phyloP scores from a whole-genome alignment of 2,797 vertebrate species.

The Sebastes hopkinsi region DNA sequence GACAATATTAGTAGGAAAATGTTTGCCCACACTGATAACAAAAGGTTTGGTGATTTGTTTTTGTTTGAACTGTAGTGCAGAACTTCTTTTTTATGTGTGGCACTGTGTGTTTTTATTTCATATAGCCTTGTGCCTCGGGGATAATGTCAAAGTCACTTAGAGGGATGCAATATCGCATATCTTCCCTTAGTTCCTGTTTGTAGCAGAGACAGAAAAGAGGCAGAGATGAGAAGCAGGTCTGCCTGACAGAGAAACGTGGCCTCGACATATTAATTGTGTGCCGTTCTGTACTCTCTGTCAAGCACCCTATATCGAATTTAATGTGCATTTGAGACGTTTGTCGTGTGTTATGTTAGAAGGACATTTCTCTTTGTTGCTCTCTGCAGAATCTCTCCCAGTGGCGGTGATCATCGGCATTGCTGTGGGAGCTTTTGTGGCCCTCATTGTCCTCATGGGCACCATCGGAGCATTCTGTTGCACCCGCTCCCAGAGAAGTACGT shows the following conservation, averaged over 20 bases:
- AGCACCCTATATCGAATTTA: background rate
- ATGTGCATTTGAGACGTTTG: slow-evolving; percentile 10
- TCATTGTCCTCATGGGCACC: slow-evolving; percentile 97
- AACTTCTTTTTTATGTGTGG: background rate
- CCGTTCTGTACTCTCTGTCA: background rate
- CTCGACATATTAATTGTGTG: background rate
- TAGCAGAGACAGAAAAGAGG: slow-evolving; percentile 6
- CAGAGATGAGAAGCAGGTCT: background rate
- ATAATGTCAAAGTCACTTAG: slow-evolving; percentile 19
- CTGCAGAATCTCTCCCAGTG: slow-evolving; percentile 94
- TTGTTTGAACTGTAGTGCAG: background rate
- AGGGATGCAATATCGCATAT: background rate
- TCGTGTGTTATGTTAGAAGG: slow-evolving; percentile 45
- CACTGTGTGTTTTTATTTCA: slow-evolving; percentile 16
- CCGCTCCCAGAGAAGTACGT: slow-evolving; percentile 97
- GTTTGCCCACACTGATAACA: slow-evolving; percentile 29
- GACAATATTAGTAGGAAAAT: slow-evolving; percentile 26
- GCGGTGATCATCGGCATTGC: slow-evolving; percentile 98
- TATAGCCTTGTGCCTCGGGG: slow-evolving; percentile 2
- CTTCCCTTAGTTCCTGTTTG: background rate
- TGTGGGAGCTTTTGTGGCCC: slow-evolving; percentile 95
- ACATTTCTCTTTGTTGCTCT: slow-evolving; percentile 59
- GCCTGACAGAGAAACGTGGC: background rate
- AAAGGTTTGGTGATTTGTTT: slow-evolving; percentile 42
- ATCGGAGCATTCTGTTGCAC: slow-evolving; percentile 98